A percentile compares a stretch with the other conserved stretches of the same genome.
phyloP scores from a whole-genome alignment of 2,888 invertebrate species.

The Trissolcus brochymenae region DNA sequence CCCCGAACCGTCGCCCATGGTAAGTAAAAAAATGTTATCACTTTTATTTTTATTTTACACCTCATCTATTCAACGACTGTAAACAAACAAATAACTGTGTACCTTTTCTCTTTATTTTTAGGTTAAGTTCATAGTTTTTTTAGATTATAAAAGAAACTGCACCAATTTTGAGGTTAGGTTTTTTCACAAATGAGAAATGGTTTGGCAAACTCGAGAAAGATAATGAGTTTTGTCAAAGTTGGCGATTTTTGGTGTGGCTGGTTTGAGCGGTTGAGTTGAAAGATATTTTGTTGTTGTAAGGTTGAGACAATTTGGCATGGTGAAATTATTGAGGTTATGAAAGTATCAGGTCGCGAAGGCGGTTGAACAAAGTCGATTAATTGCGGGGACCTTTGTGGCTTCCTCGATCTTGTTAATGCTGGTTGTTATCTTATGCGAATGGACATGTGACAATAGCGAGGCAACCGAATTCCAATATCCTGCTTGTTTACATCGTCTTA shows the following conservation, averaged over 20 bases:
- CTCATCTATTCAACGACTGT: no score
- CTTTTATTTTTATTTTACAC: not conserved
- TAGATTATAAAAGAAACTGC: no score
- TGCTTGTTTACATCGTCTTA: conserved; percentile 17
- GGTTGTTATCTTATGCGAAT: conserved; percentile 52
- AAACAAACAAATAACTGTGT: no score
- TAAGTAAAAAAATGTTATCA: not conserved
- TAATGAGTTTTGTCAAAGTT: no score
- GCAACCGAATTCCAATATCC: conserved; percentile 27
- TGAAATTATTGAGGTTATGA: conserved; percentile 44
- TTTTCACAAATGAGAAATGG: no score
- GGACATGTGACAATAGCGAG: conserved; percentile 39
- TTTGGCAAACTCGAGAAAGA: no score
- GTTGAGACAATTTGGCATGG: not conserved
- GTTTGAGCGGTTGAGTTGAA: no score
- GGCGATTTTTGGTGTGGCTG: no score
- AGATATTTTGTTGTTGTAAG: no score
- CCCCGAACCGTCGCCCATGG: conserved; percentile 35
- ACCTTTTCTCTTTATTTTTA: no score
- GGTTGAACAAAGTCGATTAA: conserved; percentile 53
- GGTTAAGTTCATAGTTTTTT: no score
- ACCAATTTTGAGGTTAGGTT: no score
- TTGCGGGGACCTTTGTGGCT: conserved; percentile 47
- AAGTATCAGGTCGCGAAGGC: conserved; percentile 50
- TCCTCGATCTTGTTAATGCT: conserved; percentile 56